phyloP scores from a whole-genome alignment of 2,888 invertebrate species.

The Thumatha senex region DNA sequence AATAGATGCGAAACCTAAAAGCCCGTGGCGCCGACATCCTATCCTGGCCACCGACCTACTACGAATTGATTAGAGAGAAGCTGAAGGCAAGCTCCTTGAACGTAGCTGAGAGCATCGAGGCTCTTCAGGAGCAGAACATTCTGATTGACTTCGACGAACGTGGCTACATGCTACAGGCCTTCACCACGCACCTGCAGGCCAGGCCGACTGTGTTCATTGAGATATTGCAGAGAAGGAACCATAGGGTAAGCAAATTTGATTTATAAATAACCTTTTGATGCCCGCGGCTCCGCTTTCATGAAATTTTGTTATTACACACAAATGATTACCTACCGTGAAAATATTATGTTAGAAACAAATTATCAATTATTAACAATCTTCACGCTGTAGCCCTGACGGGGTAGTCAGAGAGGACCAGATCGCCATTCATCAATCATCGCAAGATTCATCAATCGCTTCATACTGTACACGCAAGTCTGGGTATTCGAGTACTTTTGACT shows the following conservation, averaged over 20 bases:
- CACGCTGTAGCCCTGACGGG: no score
- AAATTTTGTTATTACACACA: no score
- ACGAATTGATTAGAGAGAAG: conserved; percentile 90
- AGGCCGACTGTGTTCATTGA: conserved; percentile 98
- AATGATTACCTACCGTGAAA: no score
- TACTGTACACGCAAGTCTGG: no score
- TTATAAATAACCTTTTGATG: no score
- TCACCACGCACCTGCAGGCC: conserved; percentile 97
- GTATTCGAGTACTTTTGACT: no score
- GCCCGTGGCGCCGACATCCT: conserved; percentile 94
- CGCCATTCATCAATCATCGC: no score
- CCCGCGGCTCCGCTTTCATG: no score
- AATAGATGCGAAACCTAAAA: conserved; percentile 87
- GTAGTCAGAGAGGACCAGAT: no score
- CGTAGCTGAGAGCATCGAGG: conserved; percentile 88
- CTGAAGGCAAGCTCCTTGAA: conserved; percentile 88
- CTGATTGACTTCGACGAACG: conserved; percentile 98
- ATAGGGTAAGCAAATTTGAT: conserved; percentile 86
- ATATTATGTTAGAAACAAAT: no score
- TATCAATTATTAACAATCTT: no score
- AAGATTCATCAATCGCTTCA: no score
- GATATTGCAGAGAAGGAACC: conserved; percentile 96
- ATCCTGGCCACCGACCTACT: conserved; percentile 94
- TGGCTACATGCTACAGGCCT: conserved; percentile 98
- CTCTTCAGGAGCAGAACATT: conserved; percentile 92